Base-by-base conservation (phyloP, 1,140 invertebrate genomes). In the Heliconius hermathena region DNA sequence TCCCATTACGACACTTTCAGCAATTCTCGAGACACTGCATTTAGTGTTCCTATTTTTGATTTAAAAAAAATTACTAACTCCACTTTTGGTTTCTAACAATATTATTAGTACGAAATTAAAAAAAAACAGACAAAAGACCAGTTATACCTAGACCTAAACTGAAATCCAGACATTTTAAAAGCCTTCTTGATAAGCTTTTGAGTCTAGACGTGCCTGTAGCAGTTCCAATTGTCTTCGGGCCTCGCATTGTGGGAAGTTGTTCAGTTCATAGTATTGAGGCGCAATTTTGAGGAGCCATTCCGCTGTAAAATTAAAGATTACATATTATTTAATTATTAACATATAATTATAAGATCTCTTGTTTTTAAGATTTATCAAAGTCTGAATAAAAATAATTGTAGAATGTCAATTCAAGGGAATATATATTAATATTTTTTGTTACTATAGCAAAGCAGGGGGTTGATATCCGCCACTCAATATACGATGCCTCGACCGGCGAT, bases 161-260 rank as follows among this genome's bases (percentile, higher is more conserved):
- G 54, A 22, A 57, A 57, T 57, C 8, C n/a, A 57, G 54, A n/a
- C 54, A 57, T n/a, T 57, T 79, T 96, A 98, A 95, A 98, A 98
- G 76, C 97, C 97, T 95, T 98, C 97, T 93, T 98, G 97, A 95
- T 96, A 98, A 82, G 98, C 97, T 91, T 97, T 97, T 8, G 97
- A 97, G 84, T 99, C 98, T 91, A 99, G 93, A 85, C 97, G 96
- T 66, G 96, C 96, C 87, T 97, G 97, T 71, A 99, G 95, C 71
- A 97, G 95, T 95, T 99, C 98, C 81, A 99, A 94, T 89, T 99
- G 98, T 79, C 98, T 93, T 88, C 98, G 98, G 1, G 99, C 99
- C 95, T 99, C 99, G 94, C 99, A 99, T 87, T 98, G 97, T 9
- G 99, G 99, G 95, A 99, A 99, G 94, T 99, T 99, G 86, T 97